These are phyloP conservation scores for Parnassius glacialis DNA, from an alignment of 2,888 invertebrate species.

Conservation along the genomic window DNA sequence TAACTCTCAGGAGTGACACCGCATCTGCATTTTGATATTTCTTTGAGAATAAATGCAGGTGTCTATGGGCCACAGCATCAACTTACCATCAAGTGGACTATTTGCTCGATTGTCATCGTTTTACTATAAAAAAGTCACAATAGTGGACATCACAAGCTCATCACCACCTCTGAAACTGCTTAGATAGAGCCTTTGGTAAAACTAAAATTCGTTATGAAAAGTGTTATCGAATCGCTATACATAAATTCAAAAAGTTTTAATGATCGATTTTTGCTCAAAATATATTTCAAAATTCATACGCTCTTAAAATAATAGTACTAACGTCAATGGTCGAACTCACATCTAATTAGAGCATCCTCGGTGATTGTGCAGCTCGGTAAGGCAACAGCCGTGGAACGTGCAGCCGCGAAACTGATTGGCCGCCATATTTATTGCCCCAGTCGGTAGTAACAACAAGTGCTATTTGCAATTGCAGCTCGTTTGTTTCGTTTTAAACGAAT, in stretches of 20 bases:
- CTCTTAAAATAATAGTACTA: conserved; percentile 38
- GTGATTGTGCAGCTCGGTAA: conserved; percentile 40
- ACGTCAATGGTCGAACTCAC: conserved; percentile 50
- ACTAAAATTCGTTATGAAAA: too few relatives aligned
- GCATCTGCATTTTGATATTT: too few relatives aligned
- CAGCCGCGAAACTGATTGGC: conserved; percentile 38
- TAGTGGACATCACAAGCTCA: too few relatives aligned
- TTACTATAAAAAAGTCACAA: too few relatives aligned
- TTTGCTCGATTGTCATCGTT: too few relatives aligned
- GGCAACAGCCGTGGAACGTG: conserved; percentile 29
- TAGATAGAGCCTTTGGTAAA: too few relatives aligned
- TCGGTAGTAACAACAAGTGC: conserved; percentile 28
- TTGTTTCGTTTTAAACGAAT: conserved; percentile 21
- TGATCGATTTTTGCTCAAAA: not conserved
- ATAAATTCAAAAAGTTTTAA: not conserved
- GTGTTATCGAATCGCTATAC: not conserved
- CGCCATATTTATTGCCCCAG: conserved; percentile 39
- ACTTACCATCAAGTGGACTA: too few relatives aligned
- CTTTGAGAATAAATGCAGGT: too few relatives aligned
- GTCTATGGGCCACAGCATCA: too few relatives aligned
- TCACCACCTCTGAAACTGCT: too few relatives aligned
- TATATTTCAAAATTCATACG: not conserved
- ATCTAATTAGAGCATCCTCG: conserved; percentile 58
- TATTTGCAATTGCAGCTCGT: conserved; percentile 30
- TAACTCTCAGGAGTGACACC: too few relatives aligned